Evolutionary conservation across 2,888 invertebrate genomes (phyloP), one percentile per base, ranked within the genome.

Genomic region (Luperina testacea): DNA sequence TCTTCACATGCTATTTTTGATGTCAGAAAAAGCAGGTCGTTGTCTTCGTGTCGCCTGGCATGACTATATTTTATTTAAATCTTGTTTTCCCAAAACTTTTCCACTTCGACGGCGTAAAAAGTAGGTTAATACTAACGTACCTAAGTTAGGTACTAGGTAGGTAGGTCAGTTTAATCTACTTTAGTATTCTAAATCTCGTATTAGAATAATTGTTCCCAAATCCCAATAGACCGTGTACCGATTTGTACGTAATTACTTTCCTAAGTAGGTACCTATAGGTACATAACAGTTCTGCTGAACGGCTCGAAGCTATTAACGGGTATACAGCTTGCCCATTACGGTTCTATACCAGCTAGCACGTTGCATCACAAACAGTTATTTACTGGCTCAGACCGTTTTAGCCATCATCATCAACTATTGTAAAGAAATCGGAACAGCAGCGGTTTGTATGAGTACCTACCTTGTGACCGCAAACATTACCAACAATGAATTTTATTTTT

Each of bases 281-380:
- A n/a, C n/a, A n/a, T n/a, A n/a, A n/a, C 42, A 72, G 42, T 68
- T 38, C 27, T 24, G 3, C 20, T 51, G 48, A 24, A 24, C 24
- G 20, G 24, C 27, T 64, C 8, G n/a, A 64, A 74, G 15, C 17
- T 27, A 69, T 61, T 78, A 67, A 53, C 69, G 27, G 27, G 53
- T 45, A 38, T 71, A 32, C 63, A 32, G 48, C n/a, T 77, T 63
- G 59, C 65, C 27, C 15, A 71, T 69, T 57, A 67, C 77, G 24
- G 42, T 81, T 42, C 32, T 42, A 20, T 53, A 68, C 8, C 61
- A 27, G 48, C 27, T 48, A 71, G 51, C 45, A 17, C 27, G 61
- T 64, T 78, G 24, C 74, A 63, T 48, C 85, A 69, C 72, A 59
- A n/a, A 73, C 84, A 70, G 69, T 65, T 83, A 69, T 59, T 51